A percentile compares a stretch with the other conserved stretches of the same genome.
phyloP scores from a whole-genome alignment of 2,113 vertebrate species.

The Malurus alboscapulatus region DNA sequence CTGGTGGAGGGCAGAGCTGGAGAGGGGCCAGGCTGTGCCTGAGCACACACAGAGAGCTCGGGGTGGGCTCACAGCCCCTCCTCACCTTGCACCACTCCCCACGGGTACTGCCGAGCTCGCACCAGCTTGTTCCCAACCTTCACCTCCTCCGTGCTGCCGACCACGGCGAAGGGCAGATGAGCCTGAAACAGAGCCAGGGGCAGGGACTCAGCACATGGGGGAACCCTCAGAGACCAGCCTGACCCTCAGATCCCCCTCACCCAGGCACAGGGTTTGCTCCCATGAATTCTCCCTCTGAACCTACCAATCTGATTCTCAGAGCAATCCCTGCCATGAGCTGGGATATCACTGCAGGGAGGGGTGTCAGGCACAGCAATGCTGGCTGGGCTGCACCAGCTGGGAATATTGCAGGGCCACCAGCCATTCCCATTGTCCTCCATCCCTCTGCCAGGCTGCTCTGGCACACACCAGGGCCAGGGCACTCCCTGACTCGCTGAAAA shows the following conservation, averaged over 20 bases:
- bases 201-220: background rate
- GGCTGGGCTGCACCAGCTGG: background rate
- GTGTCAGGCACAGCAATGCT: background rate
- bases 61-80: constrained; percentile 5
- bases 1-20: background rate
- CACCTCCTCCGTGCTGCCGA: constrained; percentile 94
- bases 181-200: constrained; percentile 75
- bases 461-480: accelerated
- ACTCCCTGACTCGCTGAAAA: background rate
- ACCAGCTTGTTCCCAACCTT: constrained; percentile 98
- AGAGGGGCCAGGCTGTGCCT: background rate
- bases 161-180: constrained; percentile 95
- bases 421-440: background rate
- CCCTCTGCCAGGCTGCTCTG: background rate
- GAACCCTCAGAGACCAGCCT: background rate
- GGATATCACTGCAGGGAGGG: background rate
- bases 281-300: background rate
- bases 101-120: constrained; percentile 94
- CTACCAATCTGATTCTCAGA: accelerated
- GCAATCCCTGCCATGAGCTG: accelerated
- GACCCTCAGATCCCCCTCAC: background rate
- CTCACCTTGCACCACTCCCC: constrained; percentile 98
- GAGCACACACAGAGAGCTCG: accelerated
- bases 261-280: background rate
- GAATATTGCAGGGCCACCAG: background rate